Evolutionary conservation across 2,888 invertebrate species (phyloP).

Genomic region (Diploptera punctata): DNA sequence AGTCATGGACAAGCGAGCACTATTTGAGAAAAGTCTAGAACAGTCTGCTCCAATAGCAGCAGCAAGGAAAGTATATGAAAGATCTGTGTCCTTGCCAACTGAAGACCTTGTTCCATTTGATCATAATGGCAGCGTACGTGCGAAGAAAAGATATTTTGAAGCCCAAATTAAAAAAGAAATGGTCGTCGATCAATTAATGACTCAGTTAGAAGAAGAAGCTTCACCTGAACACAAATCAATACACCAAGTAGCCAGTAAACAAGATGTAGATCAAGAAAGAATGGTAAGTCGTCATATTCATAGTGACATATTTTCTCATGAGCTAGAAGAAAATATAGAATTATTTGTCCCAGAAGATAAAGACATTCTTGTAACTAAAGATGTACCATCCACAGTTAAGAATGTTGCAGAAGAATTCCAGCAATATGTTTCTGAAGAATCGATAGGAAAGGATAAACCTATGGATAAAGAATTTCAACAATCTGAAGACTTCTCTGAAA

Average conservation of each 20-base stretch:
- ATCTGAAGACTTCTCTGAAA: too few relatives aligned
- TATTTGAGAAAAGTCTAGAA: slow-evolving; percentile 52
- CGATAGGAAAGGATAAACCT: not conserved
- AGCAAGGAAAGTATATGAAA: slow-evolving; percentile 55
- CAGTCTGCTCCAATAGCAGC: slow-evolving; percentile 55
- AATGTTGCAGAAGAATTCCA: slow-evolving; percentile 37
- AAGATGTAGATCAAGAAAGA: slow-evolving; percentile 44
- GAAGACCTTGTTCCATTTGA: slow-evolving; percentile 56
- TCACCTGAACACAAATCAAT: slow-evolving; percentile 58
- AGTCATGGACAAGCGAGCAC: not conserved
- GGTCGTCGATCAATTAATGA: slow-evolving; percentile 59
- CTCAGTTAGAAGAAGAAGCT: slow-evolving; percentile 58
- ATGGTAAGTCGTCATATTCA: slow-evolving; percentile 47
- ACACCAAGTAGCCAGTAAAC: slow-evolving; percentile 46
- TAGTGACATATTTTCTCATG: slow-evolving; percentile 47
- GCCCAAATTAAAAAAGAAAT: slow-evolving; percentile 66
- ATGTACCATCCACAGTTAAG: slow-evolving; percentile 29
- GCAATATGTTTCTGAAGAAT: too few relatives aligned
- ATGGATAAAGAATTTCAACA: not conserved
- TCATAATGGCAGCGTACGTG: slow-evolving; percentile 61
- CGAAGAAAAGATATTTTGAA: slow-evolving; percentile 65
- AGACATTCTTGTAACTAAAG: slow-evolving; percentile 39
- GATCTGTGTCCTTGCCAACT: slow-evolving; percentile 60
- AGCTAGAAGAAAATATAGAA: slow-evolving; percentile 48
- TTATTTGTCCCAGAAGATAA: slow-evolving; percentile 47